These are phyloP conservation scores for Delphinus delphis DNA, from an alignment of 2,113 vertebrate genomes.

Conservation along the genomic window DNA sequence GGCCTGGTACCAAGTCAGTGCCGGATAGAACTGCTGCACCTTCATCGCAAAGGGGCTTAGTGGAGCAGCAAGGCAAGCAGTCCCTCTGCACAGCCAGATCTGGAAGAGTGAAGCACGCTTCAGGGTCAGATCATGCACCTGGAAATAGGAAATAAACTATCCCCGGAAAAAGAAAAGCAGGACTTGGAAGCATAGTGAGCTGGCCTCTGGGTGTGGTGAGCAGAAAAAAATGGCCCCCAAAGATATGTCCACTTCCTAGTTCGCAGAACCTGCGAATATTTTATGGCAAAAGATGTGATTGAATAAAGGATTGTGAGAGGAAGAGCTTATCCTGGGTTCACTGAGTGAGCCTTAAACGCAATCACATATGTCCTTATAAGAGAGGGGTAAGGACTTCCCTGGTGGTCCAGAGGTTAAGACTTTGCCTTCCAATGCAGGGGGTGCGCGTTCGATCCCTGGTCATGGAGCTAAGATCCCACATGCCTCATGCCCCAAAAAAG, in stretches of 20 bases:
- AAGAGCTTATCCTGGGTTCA: not conserved
- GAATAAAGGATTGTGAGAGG: not conserved
- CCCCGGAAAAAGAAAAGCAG: not conserved
- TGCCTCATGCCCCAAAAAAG: too few species aligned
- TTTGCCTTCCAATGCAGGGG: too few species aligned
- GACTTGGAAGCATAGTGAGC: not conserved
- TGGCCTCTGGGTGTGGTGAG: not conserved
- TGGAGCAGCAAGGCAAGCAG: not conserved
- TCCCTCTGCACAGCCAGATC: not conserved
- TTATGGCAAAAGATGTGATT: not conserved
- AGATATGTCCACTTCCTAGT: not conserved
- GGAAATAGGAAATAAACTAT: not conserved
- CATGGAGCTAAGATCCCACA: too few species aligned
- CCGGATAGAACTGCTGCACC: not conserved
- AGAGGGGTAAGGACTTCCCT: not conserved
- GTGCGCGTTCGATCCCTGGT: too few species aligned
- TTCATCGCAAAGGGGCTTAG: not conserved
- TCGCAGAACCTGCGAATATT: not conserved
- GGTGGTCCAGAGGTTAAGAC: too few species aligned
- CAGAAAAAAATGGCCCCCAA: not conserved
- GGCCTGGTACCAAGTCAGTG: not conserved
- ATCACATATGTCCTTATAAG: not conserved
- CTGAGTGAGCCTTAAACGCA: not conserved
- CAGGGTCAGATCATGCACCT: not conserved
- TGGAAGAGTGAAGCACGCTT: not conserved